Evolutionary conservation across 2,888 invertebrate genomes (phyloP).

Genomic region (Zelleria hepariella): DNA sequence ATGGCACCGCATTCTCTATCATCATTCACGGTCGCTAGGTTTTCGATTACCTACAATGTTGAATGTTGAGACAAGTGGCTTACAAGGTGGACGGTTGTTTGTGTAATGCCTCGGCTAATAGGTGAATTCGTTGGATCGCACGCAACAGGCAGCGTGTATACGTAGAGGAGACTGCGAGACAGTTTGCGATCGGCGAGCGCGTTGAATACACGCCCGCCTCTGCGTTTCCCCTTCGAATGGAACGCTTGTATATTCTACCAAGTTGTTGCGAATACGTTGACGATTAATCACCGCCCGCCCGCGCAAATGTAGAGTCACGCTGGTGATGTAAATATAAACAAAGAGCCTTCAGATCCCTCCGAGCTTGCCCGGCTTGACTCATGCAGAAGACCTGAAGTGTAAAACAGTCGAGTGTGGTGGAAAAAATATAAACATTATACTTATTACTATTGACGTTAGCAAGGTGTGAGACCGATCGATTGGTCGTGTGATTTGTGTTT

Average conservation of each 20-base stretch:
- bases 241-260: not conserved
- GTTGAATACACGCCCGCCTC: slow-evolving; percentile 33
- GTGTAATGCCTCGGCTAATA: slow-evolving; percentile 47
- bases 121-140: slow-evolving; percentile 42
- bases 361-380: slow-evolving; percentile 29
- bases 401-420: slow-evolving; percentile 22
- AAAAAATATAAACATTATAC: not conserved
- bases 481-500: not conserved
- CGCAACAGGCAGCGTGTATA: slow-evolving; percentile 12
- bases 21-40: slow-evolving; percentile 24
- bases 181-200: slow-evolving; percentile 46
- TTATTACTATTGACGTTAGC: not conserved
- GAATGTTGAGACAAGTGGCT: slow-evolving; percentile 37
- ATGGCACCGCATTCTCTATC: slow-evolving; percentile 1
- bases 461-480: not conserved
- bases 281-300: slow-evolving; percentile 11
- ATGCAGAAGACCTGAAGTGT: slow-evolving; percentile 26
- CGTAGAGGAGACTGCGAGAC: slow-evolving; percentile 22
- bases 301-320: slow-evolving; percentile 17
- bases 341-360: slow-evolving; percentile 17
- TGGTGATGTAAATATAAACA: slow-evolving; percentile 45
- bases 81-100: slow-evolving; percentile 34
- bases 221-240: slow-evolving; percentile 1
- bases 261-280: not conserved
- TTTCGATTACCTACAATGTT: slow-evolving; percentile 42